Base-by-base conservation (phyloP, 2,888 invertebrate species). In the Anarsia innoxiella region DNA sequence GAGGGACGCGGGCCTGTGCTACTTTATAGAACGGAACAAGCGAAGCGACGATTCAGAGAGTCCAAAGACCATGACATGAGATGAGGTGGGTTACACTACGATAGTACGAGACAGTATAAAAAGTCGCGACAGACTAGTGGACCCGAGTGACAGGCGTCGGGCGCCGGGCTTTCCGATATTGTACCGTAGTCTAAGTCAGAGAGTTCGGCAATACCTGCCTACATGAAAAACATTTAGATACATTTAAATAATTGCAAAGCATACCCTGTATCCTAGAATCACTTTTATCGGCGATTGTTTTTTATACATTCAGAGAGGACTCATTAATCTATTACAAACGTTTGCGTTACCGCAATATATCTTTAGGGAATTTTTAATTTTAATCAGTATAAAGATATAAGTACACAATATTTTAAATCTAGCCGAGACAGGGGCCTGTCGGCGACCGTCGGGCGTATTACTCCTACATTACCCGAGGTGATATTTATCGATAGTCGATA, bases 221-320 rank as follows among this genome's bases (percentile, higher is more conserved):
- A 76, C 71, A 68, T 75, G 77, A 78, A 74, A 76, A 84, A 85
- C 76, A 77, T 86, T 87, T 88, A 80, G 82, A 83, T 73, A 89
- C 88, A 88, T 89, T 88, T 89, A 91, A 91, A 91, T 91, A 93
- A 92, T 92, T 92, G 92, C 92, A 92, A 93, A 92, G 92, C 92
- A 91, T 93, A 93, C 93, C 93, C 93, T 93, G 93, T 93, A 93
- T 93, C 93, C 93, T 93, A 92, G 88, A 90, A 90, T 91, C 90
- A 90, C 90, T 88, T 86, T 88, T 86, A 87, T 86, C 87, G 88
- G 87, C 87, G 79, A 83, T 85, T 70, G 75, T 76, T 73, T n/a
- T n/a, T 78, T 76, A 67, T 75, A 75, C 71, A 79, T 78, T 80
- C 78, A 73, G 82, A 79, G 71, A 77, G 79, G 77, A 77, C 70